Conservation (phyloP, 2,113 vertebrate species). For the Muntiacus reevesi region DNA sequence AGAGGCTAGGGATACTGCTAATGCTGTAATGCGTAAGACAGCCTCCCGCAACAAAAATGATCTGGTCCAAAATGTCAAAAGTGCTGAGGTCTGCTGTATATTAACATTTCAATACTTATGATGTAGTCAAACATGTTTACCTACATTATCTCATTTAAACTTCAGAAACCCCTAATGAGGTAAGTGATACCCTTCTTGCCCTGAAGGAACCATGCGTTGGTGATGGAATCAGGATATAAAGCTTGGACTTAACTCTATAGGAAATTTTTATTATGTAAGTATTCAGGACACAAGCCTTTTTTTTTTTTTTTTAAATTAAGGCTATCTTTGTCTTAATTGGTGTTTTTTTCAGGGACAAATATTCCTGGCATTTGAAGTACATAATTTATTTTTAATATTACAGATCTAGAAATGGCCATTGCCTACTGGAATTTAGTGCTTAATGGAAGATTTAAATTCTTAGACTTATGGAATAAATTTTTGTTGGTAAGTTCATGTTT, state of each 20-base stretch:
- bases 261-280: background rate
- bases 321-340: background rate
- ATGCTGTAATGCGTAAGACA: background rate
- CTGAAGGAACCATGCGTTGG: background rate
- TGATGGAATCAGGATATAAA: background rate
- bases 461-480: constrained; percentile 94
- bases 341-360: constrained; percentile 48
- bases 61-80: background rate
- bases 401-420: constrained; percentile 94
- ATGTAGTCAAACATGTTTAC: background rate
- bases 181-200: background rate
- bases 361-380: constrained; percentile 68
- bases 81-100: background rate
- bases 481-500: constrained; percentile 89
- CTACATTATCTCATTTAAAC: background rate
- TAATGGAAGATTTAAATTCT: constrained; percentile 93
- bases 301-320: background rate
- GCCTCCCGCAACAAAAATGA: background rate
- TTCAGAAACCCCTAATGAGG: background rate
- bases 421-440: constrained; percentile 94
- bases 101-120: background rate
- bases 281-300: background rate
- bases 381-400: constrained; percentile 80
- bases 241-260: background rate
- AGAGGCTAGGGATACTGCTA: background rate